Evolutionary conservation across 2,888 invertebrate species (phyloP).

Genomic region (Drosophila tanythrix): DNA sequence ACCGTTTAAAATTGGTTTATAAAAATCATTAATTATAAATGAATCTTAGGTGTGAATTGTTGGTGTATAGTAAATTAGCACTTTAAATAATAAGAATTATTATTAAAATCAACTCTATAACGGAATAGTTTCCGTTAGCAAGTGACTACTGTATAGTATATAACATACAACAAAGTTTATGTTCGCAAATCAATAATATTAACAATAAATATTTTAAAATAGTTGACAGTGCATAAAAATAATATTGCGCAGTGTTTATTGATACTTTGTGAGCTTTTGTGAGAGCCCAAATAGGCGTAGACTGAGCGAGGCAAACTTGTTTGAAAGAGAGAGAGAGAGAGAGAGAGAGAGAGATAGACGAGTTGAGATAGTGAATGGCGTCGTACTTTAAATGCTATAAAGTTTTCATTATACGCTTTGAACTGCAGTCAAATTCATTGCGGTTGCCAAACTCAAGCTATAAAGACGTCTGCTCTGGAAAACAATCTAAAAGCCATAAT

Average conservation of each 20-base stretch:
- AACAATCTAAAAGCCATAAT: conserved; percentile 80
- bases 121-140: background rate
- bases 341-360: background rate
- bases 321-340: background rate
- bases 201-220: background rate
- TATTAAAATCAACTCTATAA: background rate
- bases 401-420: conserved; percentile 39
- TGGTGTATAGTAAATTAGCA: background rate
- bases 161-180: background rate
- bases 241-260: conserved; percentile 24
- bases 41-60: background rate
- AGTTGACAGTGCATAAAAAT: conserved; percentile 17
- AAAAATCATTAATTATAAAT: background rate
- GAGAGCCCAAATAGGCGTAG: background rate
- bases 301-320: conserved; percentile 8
- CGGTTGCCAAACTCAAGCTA: conserved; percentile 9
- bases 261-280: conserved; percentile 9
- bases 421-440: conserved; percentile 22
- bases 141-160: background rate
- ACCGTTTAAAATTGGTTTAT: background rate
- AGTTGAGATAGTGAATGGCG: conserved; percentile 9
- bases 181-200: conserved; percentile 3
- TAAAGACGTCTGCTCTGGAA: conserved; percentile 15
- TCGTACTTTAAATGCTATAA: background rate
- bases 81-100: background rate